These are phyloP conservation scores for Xanthorhoe spadicearia DNA, from an alignment of 2,888 invertebrate species.

Conservation along the genomic window DNA sequence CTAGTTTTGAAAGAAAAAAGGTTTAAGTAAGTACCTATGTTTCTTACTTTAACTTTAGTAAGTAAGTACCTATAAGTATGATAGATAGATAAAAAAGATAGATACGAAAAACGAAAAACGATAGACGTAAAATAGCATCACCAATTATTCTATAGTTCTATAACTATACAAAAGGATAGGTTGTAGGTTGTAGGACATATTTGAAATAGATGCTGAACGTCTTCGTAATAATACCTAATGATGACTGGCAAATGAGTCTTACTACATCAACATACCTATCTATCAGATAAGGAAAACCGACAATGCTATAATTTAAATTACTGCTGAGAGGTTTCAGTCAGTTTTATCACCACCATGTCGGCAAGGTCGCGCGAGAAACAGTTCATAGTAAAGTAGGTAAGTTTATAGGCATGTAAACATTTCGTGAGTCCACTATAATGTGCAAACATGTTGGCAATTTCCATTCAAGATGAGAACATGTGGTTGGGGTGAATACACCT, in stretches of 20 bases:
- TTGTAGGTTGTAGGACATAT: background rate
- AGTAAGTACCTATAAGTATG: no score
- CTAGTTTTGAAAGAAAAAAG: no score
- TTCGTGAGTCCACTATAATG: slow-evolving; percentile 38
- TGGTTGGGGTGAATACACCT: slow-evolving; percentile 21
- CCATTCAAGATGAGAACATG: slow-evolving; percentile 49
- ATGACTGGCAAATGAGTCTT: background rate
- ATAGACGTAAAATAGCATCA: no score
- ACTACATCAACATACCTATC: background rate
- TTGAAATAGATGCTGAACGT: background rate
- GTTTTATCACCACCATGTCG: slow-evolving; percentile 18
- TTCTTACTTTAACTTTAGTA: no score
- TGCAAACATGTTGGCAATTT: slow-evolving; percentile 50
- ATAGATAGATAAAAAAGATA: no score
- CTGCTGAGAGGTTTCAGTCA: background rate
- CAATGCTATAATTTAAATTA: background rate
- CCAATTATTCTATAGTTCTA: no score
- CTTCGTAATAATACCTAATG: background rate
- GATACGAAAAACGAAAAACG: no score
- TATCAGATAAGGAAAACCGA: background rate
- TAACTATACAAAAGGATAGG: no score
- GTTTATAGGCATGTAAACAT: slow-evolving; percentile 40
- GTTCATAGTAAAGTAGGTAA: background rate
- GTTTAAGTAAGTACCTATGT: no score
- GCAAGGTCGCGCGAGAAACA: slow-evolving; percentile 21